Evolutionary conservation across 2,113 vertebrate genomes (phyloP).

Genomic region (Numida meleagris): DNA sequence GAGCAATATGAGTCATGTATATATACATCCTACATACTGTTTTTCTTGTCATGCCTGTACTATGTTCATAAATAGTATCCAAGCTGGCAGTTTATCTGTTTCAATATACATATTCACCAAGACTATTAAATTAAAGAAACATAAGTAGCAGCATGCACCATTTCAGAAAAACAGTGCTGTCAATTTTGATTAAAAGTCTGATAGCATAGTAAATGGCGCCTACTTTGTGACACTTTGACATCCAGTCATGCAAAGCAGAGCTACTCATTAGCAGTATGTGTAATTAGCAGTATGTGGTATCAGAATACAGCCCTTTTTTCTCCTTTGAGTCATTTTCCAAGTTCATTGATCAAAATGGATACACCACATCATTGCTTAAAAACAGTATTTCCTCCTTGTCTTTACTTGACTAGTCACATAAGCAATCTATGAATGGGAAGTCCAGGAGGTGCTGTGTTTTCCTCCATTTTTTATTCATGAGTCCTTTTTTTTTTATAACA

Average conservation of each 20-base stretch:
- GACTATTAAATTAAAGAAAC: background rate
- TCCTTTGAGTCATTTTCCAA: background rate
- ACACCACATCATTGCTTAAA: background rate
- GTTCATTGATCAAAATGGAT: background rate
- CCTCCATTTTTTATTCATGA: background rate
- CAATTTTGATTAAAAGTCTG: background rate
- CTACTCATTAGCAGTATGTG: background rate
- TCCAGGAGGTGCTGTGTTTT: background rate
- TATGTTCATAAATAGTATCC: background rate
- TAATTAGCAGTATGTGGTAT: background rate
- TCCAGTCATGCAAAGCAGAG: background rate
- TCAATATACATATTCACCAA: background rate
- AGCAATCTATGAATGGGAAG: background rate
- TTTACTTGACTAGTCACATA: background rate
- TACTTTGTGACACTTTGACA: background rate
- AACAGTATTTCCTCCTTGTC: background rate
- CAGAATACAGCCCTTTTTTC: background rate
- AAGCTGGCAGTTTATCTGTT: background rate
- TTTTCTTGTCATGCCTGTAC: background rate
- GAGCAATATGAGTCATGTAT: background rate
- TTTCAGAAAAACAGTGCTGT: background rate
- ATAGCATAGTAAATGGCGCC: background rate
- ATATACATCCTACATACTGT: background rate
- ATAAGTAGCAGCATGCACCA: background rate
- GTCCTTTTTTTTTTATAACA: background rate